Base-by-base conservation (phyloP, 2,888 invertebrate genomes). In the Campoletis raptor region DNA sequence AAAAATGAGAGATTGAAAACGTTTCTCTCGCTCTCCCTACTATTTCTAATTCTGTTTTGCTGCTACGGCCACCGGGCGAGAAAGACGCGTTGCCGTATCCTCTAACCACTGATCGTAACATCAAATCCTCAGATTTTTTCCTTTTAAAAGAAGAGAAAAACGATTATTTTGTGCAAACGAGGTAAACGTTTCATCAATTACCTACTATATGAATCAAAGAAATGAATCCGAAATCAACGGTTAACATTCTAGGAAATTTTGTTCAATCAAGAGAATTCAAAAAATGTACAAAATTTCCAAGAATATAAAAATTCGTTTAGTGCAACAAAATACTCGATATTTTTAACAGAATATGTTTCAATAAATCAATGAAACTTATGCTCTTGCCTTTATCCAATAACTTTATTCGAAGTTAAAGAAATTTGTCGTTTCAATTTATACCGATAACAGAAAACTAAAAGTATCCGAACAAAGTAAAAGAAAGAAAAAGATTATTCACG, bases 21-120 rank as follows among this genome's bases (percentile, higher is more conserved):
- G 85, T 81, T 85, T 80, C 87, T 64, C 86, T 86, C 74, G 85
- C 86, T 81, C 87, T 66, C 86, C 87, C 77, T 85, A 83, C 77
- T 85, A 83, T 87, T 89, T 89, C 88, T 90, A 88, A 91, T 87
- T 89, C 83, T 85, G 89, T 89, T 90, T 82, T 67, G 74, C 81
- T 45, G 61, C 85, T 89, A 87, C 86, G 87, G 77, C 85, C 88
- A 88, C 87, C 85, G 87, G 69, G 83, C 70, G 70, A 87, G 90
- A 83, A 85, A 79, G 64, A 69, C 67, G 85, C 83, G 64, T 80
- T 57, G 80, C 76, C 85, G 57, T 87, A 61, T 81, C 54, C 30
- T 61, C 45, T 48, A 24, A 45, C 64, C 78, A 61, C 81, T 52
- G 37, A 80, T 81, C 81, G 21, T 69, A 64, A 45, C 18, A 81